These are phyloP conservation scores for Hystrix brachyura DNA, from an alignment of 2,113 vertebrate genomes.

Conservation along the genomic window DNA sequence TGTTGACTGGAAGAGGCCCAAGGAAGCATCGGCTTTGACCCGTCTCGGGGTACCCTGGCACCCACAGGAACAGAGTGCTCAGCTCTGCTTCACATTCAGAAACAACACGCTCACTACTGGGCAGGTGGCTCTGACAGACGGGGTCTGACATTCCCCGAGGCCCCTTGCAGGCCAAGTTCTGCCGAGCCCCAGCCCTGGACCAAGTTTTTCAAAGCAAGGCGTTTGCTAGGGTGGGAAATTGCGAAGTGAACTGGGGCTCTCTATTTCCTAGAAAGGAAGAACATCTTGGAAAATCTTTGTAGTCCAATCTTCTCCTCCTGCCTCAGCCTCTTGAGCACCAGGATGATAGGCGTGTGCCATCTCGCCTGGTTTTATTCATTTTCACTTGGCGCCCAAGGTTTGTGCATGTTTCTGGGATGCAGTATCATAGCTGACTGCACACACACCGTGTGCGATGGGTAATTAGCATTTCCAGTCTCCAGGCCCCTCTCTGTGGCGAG, in stretches of 20 bases:
- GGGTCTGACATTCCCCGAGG: rapidly evolving
- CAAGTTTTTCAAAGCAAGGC: neutral
- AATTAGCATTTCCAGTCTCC: neutral
- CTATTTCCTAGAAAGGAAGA: neutral
- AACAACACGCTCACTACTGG: rapidly evolving
- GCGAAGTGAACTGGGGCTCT: neutral
- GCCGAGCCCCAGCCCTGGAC: neutral
- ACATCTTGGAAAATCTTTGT: neutral
- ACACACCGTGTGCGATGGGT: neutral
- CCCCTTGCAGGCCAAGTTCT: neutral
- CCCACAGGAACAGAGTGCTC: neutral
- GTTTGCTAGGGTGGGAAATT: neutral
- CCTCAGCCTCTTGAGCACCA: neutral
- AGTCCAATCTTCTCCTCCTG: neutral
- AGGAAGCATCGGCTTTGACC: no score
- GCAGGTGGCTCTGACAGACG: neutral
- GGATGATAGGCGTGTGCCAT: neutral
- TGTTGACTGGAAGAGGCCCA: neutral
- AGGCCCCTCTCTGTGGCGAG: neutral
- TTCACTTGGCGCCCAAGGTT: neutral
- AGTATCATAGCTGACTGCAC: rapidly evolving
- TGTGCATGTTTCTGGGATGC: neutral
- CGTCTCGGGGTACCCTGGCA: neutral
- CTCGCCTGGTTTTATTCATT: neutral
- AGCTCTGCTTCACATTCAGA: rapidly evolving